Percentiles rank a stretch among this genome's conserved stretches.
phyloP scores from a whole-genome alignment of 2,888 invertebrate genomes.

The Macrosiphum euphorbiae region DNA sequence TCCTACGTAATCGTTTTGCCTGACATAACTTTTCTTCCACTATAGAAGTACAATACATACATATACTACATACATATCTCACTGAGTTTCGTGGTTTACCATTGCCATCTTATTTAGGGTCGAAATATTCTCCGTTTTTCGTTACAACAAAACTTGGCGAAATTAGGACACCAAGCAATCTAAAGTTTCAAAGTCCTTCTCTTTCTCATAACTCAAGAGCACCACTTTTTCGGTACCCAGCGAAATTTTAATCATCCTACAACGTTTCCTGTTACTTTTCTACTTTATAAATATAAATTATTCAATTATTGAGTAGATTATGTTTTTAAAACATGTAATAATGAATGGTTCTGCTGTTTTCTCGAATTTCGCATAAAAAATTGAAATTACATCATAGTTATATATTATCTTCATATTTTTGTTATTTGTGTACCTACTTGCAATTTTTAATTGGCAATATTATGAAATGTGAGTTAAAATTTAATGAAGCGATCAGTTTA shows the following conservation, averaged over 20 bases:
- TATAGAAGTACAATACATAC: background rate
- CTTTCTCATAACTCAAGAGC: slow-evolving; percentile 25
- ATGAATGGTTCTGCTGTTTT: background rate
- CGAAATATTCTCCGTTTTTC: slow-evolving; percentile 38
- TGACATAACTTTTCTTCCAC: slow-evolving; percentile 18
- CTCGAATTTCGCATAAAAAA: background rate
- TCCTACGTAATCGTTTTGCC: slow-evolving; percentile 32
- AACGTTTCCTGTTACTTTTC: slow-evolving; percentile 5
- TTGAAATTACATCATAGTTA: background rate
- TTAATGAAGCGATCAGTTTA: background rate
- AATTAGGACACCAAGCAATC: slow-evolving; percentile 48
- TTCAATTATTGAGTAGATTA: background rate
- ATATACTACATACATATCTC: background rate
- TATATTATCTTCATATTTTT: background rate
- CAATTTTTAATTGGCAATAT: background rate
- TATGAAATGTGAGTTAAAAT: background rate
- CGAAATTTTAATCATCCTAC: slow-evolving; percentile 28
- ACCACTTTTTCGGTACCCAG: slow-evolving; percentile 9
- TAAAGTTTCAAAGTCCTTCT: slow-evolving; percentile 49
- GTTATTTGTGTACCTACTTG: background rate
- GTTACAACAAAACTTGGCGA: slow-evolving; percentile 40
- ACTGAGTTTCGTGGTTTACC: background rate
- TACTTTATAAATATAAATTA: background rate
- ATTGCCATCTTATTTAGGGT: background rate
- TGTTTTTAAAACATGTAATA: background rate